Evolutionary conservation across 2,888 invertebrate species (phyloP), one percentile per base, ranked within the genome.

Genomic region (Tetrapedia diversipes): DNA sequence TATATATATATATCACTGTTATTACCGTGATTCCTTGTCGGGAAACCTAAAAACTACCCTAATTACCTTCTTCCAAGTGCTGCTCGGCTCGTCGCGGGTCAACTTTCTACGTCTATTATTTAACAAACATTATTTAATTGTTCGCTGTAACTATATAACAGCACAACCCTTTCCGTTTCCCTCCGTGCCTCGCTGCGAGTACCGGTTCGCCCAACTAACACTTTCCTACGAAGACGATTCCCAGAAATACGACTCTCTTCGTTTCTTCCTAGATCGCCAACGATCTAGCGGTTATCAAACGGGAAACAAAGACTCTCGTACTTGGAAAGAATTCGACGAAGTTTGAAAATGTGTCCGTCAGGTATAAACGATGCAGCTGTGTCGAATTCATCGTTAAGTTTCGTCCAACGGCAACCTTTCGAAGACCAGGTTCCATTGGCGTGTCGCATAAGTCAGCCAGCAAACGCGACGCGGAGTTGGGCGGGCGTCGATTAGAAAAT

Each of bases 111-210:
- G 29, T 56, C 60, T 51, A 59, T 77, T 77, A 73, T 77, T 73
- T 73, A 73, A 73, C 43, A 43, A 69, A 47, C 24, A 49, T 16
- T 73, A 79, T 77, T 77, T 74, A 76, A 73, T 76, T 72, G 32
- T 22, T 66, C 64, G 67, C 63, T 61, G 56, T 54, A 47, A 22
- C 37, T n/a, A n/a, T n/a, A n/a, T n/a, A n/a, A 0, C 14, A 16
- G 11, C 7, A 19, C 19, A 19, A n/a, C 51, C 11, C 24, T 22
- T n/a, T 8, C 22, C 45, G 6, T 24, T 41, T 60, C 54, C n/a
- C 39, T 51, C n/a, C 66, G 77, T 65, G 53, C 67, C 71, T 24
- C 29, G 47, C 47, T n/a, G n/a, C n/a, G n/a, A n/a, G n/a, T n/a
- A n/a, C n/a, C n/a, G n/a, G n/a, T n/a, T n/a, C n/a, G n/a, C n/a